A percentile compares a stretch with the other conserved stretches of the same genome.
phyloP scores from a whole-genome alignment of 1,140 invertebrate species.

The Neodiprion virginianus region DNA sequence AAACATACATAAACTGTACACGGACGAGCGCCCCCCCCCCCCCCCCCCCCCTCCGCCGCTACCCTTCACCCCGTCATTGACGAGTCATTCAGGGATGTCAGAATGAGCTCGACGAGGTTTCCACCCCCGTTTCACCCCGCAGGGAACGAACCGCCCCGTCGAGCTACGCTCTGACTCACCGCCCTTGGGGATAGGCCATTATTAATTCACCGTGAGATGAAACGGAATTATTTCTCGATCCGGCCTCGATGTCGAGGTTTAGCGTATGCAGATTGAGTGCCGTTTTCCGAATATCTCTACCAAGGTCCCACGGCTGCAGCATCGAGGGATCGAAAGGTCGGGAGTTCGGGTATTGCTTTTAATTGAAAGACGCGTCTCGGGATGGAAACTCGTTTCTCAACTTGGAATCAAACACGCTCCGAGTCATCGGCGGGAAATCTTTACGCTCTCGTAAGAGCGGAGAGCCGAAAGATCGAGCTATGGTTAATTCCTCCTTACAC shows the following conservation, averaged over 20 bases:
- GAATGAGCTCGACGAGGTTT: neutral
- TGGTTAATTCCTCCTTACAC: too few relatives aligned
- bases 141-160: neutral
- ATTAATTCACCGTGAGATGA: conserved; percentile 41
- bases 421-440: too few relatives aligned
- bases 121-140: conserved; percentile 11
- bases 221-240: conserved; percentile 38
- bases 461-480: too few relatives aligned
- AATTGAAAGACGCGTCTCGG: too few relatives aligned
- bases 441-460: too few relatives aligned
- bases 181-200: conserved; percentile 32
- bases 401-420: too few relatives aligned
- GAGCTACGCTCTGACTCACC: conserved; percentile 5
- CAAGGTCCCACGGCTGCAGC: too few relatives aligned
- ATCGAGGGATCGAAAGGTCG: neutral
- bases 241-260: neutral
- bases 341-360: too few relatives aligned
- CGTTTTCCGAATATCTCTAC: neutral
- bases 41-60: neutral
- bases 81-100: conserved; percentile 14
- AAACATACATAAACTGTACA: too few relatives aligned
- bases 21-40: neutral
- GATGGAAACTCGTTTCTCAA: too few relatives aligned
- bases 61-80: conserved; percentile 7
- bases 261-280: conserved; percentile 5